Evolutionary conservation across 2,797 vertebrate species (phyloP), one percentile per base, ranked within the genome.

Genomic region (Pseudocheirus occidentalis): DNA sequence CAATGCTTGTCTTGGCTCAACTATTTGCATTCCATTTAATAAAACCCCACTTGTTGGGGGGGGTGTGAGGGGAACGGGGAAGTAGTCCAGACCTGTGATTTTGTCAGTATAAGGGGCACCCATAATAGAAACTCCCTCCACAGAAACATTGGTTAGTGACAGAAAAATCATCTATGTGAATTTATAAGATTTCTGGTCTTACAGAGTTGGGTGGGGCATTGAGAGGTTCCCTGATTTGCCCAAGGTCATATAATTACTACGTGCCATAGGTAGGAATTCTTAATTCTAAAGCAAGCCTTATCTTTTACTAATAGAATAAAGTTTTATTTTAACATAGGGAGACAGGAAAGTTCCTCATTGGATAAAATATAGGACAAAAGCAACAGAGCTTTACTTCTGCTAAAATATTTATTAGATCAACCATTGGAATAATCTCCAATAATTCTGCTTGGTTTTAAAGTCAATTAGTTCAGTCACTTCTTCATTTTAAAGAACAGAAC

Each of bases 1-100:
- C 91, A 92, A 94, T 92, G 87, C 92, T 96, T 90, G 93, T 92
- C 55, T 58, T 56, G 89, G 93, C 92, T 58, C 89, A 31, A 81
- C 92, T 81, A 18, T 92, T 91, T 94, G 93, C 54, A 92, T 34
- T 18, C 52, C 4, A 53, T 90, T 95, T 96, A 93, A 92, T 59
- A 54, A 10, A 18, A 95, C 91, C 93, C 81, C 62, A 59, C 62
- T 87, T 66, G 28, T 11, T 59, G 16, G 7, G 66, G 59, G 59
- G 12, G 52, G n/a, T n/a, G n/a, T 55, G 55, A 81, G 89, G 57
- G 92, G 53, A 34, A 46, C 93, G 90, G 62, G 92, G 89, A 91
- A 90, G 11, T 2, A 14, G 54, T 90, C 52, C 10, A 90, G 90
- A 29, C 40, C 40, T 12, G 12, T 87, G 73, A 87, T 87, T 50